Evolutionary conservation across 1,140 invertebrate genomes (phyloP), one percentile per base, ranked within the genome.

Genomic region (Drosophila funebris): DNA sequence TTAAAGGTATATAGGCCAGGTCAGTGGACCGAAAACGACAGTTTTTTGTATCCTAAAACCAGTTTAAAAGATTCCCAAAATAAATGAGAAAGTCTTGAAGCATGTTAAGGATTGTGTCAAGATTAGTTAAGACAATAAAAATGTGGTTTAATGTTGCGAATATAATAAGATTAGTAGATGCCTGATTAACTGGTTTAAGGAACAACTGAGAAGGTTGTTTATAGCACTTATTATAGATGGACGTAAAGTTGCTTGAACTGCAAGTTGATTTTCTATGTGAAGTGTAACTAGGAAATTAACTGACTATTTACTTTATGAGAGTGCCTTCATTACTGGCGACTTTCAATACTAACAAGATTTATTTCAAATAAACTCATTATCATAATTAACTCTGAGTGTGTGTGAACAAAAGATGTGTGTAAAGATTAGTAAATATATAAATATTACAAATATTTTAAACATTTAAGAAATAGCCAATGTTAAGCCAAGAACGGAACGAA

Each of bases 1-100:
- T 48, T 16, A 48, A 67, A 41, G 5, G 4, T 36, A 36, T 36
- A n/a, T 13, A 79, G 76, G 76, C 70, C 76, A 78, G 76, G 70
- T 79, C 76, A 79, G 63, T 78, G 73, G 73, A 79, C 76, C 53
- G 76, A 79, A 78, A 79, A 71, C 62, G 76, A 76, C 78, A 78
- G 73, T 70, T 71, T 73, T 56, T 13, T 37, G 44, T n/a, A 50
- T 29, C 36, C 18, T 16, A 5, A 36, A 75, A 75, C 73, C 72
- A 54, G 73, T 75, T 75, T 52, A 1, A 18, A 52, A 48, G 24
- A n/a, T 14, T 11, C 24, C 27, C 24, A 48, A 29, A 48, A 48
- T 27, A 6, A 48, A 52, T 20, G 2, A 52, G 48, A 52, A 52
- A 33, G 48, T 48, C 2, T 48, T 4, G n/a, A 9, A 36, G 3